Percentiles rank a stretch among this genome's conserved stretches.
These are phyloP conservation scores for Apamea epomidion DNA, from an alignment of 2,888 invertebrate species.

Conservation along the genomic window DNA sequence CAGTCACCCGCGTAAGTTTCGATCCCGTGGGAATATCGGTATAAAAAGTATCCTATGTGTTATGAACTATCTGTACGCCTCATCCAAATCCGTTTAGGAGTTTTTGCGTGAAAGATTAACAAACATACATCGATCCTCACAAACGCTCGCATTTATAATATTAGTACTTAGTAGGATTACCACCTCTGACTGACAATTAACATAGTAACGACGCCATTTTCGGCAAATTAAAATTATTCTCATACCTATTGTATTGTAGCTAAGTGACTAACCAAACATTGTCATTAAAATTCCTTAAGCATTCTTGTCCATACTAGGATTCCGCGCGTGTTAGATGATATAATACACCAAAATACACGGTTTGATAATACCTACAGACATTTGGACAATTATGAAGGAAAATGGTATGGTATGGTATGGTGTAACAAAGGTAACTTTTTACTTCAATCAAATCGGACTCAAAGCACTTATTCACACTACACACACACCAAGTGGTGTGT, in stretches of 20 bases:
- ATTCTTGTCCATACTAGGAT: background rate
- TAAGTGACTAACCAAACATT: background rate
- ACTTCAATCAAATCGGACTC: background rate
- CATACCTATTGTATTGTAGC: slow-evolving; percentile 16
- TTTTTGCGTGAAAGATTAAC: no score
- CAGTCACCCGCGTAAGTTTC: no score
- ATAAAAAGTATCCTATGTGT: no score
- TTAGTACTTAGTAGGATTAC: background rate
- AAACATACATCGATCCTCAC: no score
- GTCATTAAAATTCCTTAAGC: slow-evolving; percentile 30
- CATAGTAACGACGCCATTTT: background rate
- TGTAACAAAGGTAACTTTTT: background rate
- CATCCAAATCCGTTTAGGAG: no score
- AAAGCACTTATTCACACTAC: background rate
- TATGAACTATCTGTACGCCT: no score
- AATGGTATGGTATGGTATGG: no score
- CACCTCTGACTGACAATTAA: background rate
- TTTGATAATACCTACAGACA: background rate
- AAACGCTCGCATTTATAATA: no score
- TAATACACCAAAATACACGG: slow-evolving; percentile 7
- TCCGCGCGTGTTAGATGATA: background rate
- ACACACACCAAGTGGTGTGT: no score
- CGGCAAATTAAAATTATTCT: slow-evolving; percentile 17
- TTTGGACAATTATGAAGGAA: background rate
- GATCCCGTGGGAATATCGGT: no score